Percentiles rank a stretch among this genome's conserved stretches.
phyloP scores from a whole-genome alignment of 2,888 invertebrate species.

The Diogma glabrata region DNA sequence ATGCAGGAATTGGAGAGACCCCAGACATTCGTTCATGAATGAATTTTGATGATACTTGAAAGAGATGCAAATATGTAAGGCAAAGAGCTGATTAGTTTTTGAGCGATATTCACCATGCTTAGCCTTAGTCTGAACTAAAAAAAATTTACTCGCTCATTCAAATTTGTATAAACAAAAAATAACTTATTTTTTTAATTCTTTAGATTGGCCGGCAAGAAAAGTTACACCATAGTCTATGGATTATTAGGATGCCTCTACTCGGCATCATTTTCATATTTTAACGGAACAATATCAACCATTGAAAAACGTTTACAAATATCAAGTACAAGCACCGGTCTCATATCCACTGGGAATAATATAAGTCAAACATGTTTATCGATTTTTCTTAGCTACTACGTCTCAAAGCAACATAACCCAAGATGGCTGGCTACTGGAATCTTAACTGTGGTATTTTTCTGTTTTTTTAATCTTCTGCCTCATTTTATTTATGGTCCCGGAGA shows the following conservation, averaged over 20 bases:
- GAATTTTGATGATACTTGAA: too few species aligned
- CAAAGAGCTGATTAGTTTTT: too few species aligned
- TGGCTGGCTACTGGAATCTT: conserved; percentile 39
- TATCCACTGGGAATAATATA: conserved; percentile 45
- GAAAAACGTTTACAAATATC: conserved; percentile 44
- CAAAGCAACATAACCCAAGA: conserved; percentile 41
- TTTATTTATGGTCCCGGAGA: conserved; percentile 56
- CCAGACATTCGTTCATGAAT: too few species aligned
- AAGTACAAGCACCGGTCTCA: conserved; percentile 41
- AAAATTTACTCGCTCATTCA: too few species aligned
- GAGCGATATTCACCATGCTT: too few species aligned
- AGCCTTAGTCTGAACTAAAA: too few species aligned
- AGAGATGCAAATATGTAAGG: too few species aligned
- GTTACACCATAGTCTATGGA: conserved; percentile 45
- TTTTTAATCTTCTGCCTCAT: conserved; percentile 54
- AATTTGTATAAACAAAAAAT: too few species aligned
- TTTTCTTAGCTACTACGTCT: conserved; percentile 41
- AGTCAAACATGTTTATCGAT: conserved; percentile 41
- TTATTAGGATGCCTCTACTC: conserved; percentile 46
- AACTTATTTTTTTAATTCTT: too few species aligned
- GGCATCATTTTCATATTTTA: conserved; percentile 44
- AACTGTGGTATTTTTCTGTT: conserved; percentile 46
- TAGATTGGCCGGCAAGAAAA: conserved; percentile 48
- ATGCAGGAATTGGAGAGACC: too few species aligned
- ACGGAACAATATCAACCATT: conserved; percentile 42